Evolutionary conservation across 2,797 vertebrate genomes (phyloP), one percentile per base, ranked within the genome.

Genomic region (Cossypha niveicapilla): DNA sequence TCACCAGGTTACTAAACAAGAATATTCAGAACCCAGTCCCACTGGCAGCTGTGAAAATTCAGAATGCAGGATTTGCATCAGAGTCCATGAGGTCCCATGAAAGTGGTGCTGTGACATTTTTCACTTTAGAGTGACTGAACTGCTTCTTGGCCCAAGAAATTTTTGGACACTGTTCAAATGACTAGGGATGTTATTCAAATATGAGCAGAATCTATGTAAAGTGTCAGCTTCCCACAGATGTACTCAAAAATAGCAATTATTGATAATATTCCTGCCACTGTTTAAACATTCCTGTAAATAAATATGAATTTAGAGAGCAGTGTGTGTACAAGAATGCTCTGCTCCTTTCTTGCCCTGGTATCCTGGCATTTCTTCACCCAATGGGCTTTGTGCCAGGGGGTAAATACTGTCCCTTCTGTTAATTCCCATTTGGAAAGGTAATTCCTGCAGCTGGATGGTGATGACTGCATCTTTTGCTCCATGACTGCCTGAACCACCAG

Each of bases 101-200:
- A 75, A 78, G 57, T n/a, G 22, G 41, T 44, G 47, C 15, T 70
- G 32, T 60, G 27, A 18, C 9, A 35, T 45, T 93, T 94, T 87
- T 70, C 34, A 51, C 0, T 82, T 85, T 48, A 45, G 37, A 94
- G 28, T 32, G 65, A 47, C 42, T 68, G 50, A 91, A 57, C 16
- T 42, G 13, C 9, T 88, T 87, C n/a, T 66, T 61, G 25, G 42
- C 58, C 53, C 53, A 86, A 68, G 50, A 32, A 83, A 66, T 61
- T 86, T 56, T 8, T 93, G 50, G 35, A 85, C 22, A 50, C 11
- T 54, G 21, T 80, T 94, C 68, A 96, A 65, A 85, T 58, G 45
- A 61, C 34, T 51, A 13, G 19, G n/a, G 50, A 32, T 89, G 28
- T 27, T 39, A 60, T 57, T 73, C 11, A 92, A 51, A 76, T 54